Conservation (phyloP, 1,140 invertebrate genomes). For the Oppia nitens region DNA sequence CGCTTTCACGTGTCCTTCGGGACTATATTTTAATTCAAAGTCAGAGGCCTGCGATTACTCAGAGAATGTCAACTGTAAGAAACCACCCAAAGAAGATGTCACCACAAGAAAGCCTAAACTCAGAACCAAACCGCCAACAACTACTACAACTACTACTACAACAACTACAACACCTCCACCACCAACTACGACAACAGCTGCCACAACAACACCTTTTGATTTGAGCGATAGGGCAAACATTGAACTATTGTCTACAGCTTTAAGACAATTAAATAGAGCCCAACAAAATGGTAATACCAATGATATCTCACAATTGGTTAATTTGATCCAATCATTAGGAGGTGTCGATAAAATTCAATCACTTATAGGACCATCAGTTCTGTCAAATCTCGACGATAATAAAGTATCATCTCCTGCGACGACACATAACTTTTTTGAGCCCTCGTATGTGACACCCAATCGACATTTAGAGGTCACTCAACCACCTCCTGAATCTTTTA, state of each 20-base stretch:
- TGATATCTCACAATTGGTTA: conserved; percentile 20
- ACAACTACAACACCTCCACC: conserved; percentile 17
- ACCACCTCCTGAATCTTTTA: conserved; percentile 1
- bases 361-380: conserved; percentile 10
- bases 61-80: conserved; percentile 57
- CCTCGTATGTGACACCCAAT: conserved; percentile 14
- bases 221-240: conserved; percentile 1
- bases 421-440: conserved; percentile 6
- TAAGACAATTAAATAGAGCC: conserved; percentile 8
- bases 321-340: conserved; percentile 22
- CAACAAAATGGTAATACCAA: conserved; percentile 9
- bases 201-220: background rate
- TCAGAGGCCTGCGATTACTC: conserved; percentile 82
- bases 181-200: conserved; percentile 11
- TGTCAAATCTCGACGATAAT: background rate
- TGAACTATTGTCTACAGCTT: conserved; percentile 5
- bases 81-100: conserved; percentile 2
- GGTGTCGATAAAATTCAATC: conserved; percentile 22
- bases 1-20: conserved; percentile 80
- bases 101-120: conserved; percentile 15
- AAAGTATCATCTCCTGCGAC: background rate
- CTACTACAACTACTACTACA: conserved; percentile 16
- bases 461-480: conserved; percentile 4
- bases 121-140: conserved; percentile 12
- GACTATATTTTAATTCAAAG: conserved; percentile 71